These are phyloP conservation scores for Betta splendens DNA, from an alignment of 2,797 vertebrate species.

Conservation along the genomic window DNA sequence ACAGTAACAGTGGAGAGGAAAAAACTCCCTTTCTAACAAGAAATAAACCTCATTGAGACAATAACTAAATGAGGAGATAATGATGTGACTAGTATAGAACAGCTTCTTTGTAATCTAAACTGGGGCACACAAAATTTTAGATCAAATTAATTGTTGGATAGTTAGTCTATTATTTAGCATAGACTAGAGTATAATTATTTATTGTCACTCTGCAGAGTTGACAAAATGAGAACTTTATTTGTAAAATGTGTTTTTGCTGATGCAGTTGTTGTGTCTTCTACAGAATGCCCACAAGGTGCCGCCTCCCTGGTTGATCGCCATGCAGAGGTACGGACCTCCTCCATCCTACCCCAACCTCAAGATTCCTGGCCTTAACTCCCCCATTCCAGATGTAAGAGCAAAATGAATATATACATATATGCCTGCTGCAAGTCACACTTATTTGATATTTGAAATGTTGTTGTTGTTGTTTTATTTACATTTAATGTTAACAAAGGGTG, in stretches of 20 bases:
- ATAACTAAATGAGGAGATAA: conserved; percentile 5
- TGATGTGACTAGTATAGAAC: not conserved
- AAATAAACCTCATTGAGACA: too few relatives aligned
- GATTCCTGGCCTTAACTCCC: conserved; percentile 92
- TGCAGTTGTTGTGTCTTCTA: not conserved
- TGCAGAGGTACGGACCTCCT: conserved; percentile 94
- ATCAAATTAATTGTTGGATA: not conserved
- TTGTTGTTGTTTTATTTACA: too few relatives aligned
- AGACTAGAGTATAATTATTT: not conserved
- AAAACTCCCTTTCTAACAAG: too few relatives aligned
- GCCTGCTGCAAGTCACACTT: not conserved
- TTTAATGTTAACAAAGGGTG: too few relatives aligned
- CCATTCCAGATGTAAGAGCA: conserved; percentile 88
- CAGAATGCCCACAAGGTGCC: conserved; percentile 95
- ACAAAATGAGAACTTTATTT: too few relatives aligned
- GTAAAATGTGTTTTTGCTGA: not conserved
- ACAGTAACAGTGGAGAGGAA: too few relatives aligned
- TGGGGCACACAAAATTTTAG: not conserved
- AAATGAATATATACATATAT: not conserved
- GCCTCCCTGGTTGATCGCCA: conserved; percentile 93
- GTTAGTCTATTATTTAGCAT: not conserved
- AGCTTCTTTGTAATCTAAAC: not conserved
- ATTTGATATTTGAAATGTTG: too few relatives aligned
- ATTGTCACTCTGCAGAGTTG: too few relatives aligned
- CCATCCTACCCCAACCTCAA: conserved; percentile 96